Evolutionary conservation across 2,888 invertebrate species (phyloP), one percentile per base, ranked within the genome.

Genomic region (Bellardia pandia): DNA sequence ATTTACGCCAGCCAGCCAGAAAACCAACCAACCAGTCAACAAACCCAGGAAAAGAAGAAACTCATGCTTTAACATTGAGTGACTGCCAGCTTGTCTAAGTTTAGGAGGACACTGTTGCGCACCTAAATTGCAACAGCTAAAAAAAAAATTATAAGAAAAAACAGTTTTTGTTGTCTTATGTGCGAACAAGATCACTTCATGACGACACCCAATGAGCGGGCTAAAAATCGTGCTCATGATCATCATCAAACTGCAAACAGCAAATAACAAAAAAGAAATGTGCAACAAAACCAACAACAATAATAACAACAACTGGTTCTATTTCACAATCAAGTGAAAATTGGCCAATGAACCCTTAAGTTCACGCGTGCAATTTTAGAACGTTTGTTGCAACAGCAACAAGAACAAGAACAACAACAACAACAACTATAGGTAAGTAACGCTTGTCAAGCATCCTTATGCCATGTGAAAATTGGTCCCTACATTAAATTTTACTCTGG

Each of bases 261-360:
- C 68, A 37, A 58, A 45, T 51, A 75, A 75, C 16, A 16, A 56
- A 42, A 40, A 48, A 69, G 2, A 58, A 37, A 42, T 9, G 7
- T 76, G 23, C 56, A 71, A 42, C 13, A 66, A 33, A 23, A 71
- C 30, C 3, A 72, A 45, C 51, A 66, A 56, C 51, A 60, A 9
- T 23, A 62, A n/a, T 23, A 75, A 80, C 16, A 66, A 78, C 81
- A 85, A 87, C 81, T 87, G 81, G 81, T 87, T 85, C 66, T 74
- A 76, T 69, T 72, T 72, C 48, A 76, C 85, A 75, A 87, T 87
- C 87, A 87, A 87, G 88, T 88, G 88, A 88, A 88, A 88, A 88
- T 88, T 88, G 88, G 88, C 88, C 88, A 88, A 88, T 86, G 88
- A 88, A 88, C 88, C 88, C 86, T 83, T 86, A 88, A 83, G 88